Conservation (phyloP, 2,113 vertebrate genomes). For the Microtus pennsylvanicus region DNA sequence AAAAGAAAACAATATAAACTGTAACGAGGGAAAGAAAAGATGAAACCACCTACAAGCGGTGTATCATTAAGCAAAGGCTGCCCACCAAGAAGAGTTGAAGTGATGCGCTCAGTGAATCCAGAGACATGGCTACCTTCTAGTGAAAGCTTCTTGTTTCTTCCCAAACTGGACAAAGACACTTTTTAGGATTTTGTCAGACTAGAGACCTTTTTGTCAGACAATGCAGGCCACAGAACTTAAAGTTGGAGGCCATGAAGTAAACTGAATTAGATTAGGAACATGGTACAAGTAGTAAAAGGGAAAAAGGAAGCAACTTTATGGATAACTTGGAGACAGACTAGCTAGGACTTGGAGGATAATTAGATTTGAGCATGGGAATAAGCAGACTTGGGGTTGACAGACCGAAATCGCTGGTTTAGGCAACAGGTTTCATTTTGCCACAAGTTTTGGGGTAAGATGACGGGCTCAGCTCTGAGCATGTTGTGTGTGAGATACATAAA, state of each 20-base stretch:
- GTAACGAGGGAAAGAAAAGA: too few relatives aligned
- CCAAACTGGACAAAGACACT: neutral
- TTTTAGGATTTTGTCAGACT: neutral
- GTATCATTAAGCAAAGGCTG: neutral
- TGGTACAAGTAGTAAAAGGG: neutral
- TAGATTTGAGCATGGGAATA: neutral
- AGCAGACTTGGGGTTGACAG: neutral
- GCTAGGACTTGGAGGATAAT: neutral
- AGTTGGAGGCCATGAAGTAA: neutral
- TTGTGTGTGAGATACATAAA: neutral
- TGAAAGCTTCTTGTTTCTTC: neutral
- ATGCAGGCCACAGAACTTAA: neutral
- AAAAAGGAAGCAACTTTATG: neutral
- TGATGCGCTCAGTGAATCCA: neutral
- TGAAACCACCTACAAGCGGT: neutral
- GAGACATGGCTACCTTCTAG: neutral
- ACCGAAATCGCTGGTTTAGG: neutral
- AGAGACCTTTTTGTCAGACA: neutral
- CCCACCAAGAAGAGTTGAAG: neutral
- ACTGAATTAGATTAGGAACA: neutral
- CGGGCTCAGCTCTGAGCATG: neutral
- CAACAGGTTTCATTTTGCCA: neutral
- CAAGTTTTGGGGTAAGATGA: neutral
- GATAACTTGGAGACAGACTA: neutral
- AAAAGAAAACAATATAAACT: neutral